Evolutionary conservation across 2,888 invertebrate genomes (phyloP).

Genomic region (Merodon equestris): DNA sequence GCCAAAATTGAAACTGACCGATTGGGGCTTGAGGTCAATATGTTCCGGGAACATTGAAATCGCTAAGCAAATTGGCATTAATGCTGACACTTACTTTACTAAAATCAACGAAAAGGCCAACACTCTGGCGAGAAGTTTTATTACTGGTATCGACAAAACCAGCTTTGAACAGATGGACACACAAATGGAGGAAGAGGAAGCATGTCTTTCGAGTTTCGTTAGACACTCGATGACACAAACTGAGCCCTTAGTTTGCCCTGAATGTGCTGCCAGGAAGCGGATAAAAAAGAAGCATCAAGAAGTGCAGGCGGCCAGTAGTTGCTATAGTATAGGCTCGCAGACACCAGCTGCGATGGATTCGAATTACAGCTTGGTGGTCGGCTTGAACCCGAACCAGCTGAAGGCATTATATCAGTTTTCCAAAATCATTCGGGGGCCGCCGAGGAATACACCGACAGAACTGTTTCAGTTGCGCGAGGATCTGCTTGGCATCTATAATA

Average conservation of each 20-base stretch:
- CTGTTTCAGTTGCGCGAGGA: slow-evolving; percentile 24
- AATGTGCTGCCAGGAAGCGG: slow-evolving; percentile 40
- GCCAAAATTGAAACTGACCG: slow-evolving; percentile 25
- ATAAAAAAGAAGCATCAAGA: slow-evolving; percentile 37
- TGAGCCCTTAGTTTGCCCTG: slow-evolving; percentile 26
- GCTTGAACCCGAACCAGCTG: slow-evolving; percentile 36
- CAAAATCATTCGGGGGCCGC: slow-evolving; percentile 38
- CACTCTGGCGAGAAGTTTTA: slow-evolving; percentile 28
- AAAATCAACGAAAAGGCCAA: slow-evolving; percentile 44
- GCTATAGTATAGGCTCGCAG: slow-evolving; percentile 38
- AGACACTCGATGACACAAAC: slow-evolving; percentile 54
- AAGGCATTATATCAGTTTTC: slow-evolving; percentile 46
- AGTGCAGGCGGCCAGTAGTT: slow-evolving; percentile 27
- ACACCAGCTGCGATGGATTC: not conserved
- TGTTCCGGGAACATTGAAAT: slow-evolving; percentile 24
- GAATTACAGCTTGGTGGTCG: slow-evolving; percentile 6
- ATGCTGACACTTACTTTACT: slow-evolving; percentile 41
- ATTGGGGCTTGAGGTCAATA: slow-evolving; percentile 45
- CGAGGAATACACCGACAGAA: slow-evolving; percentile 25
- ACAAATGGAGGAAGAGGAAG: slow-evolving; percentile 40
- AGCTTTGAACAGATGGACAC: too few species aligned
- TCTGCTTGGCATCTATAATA: slow-evolving; percentile 37
- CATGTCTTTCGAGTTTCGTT: slow-evolving; percentile 40
- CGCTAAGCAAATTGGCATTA: slow-evolving; percentile 46
- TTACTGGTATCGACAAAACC: too few species aligned